Base-by-base conservation (phyloP, 1,140 invertebrate genomes). In the Macrobrachium nipponense region DNA sequence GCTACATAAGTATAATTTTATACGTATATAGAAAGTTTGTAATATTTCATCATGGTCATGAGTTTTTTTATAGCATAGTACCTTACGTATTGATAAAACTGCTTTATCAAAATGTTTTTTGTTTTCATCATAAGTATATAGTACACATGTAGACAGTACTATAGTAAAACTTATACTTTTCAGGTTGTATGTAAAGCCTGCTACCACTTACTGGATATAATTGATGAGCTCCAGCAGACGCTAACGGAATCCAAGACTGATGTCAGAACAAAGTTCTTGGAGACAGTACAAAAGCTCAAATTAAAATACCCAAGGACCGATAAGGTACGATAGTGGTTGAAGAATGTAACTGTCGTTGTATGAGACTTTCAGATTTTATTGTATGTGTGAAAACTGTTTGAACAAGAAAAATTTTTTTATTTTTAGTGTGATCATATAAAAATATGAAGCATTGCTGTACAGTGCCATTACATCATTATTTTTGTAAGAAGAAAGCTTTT, bases 131-230 rank as follows among this genome's bases (percentile, higher is more conserved):
- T 51, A 10, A 10, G 12, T 51, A 12, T 51, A 51, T 51, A 51
- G 12, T 12, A 51, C 51, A 51, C 27, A 2, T 36, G 4, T 36
- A 36, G 27, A 36, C 27, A 36, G 27, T 36, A 36, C 27, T n/a
- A n/a, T n/a, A 36, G 27, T 36, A 36, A 36, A 36, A 36, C 27
- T 36, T 36, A 36, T 36, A 36, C 15, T 2, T 76, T 43, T 11
- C 83, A 88, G 87, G 83, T 88, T 76, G 87, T 88, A 0, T 88
- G 87, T 27, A 85, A 86, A 59, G 80, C 72, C 5, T 88, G 87
- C 23, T 88, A 88, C 59, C 87, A 80, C 23, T 80, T 88, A 15
- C 73, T 88, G 23, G 87, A 88, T 43, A 86, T 88, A 12, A 86
- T 88, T 59, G 87, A 88, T 59, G 87, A 88, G 79, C 76, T 86